phyloP scores from a whole-genome alignment of 2,113 vertebrate genomes.

The Rattus rattus region DNA sequence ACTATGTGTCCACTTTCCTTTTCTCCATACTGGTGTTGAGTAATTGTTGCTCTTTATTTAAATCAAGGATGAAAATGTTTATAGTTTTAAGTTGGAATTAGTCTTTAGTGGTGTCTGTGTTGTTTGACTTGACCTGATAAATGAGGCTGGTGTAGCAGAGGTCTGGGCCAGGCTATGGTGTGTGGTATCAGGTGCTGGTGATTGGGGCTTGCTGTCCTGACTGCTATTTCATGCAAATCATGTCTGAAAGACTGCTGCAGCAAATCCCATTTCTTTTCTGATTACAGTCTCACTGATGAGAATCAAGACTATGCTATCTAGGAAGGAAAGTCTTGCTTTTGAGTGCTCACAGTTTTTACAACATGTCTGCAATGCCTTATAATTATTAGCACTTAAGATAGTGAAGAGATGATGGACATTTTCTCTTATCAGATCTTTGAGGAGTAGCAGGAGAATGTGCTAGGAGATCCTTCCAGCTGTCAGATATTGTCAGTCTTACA shows the following conservation, averaged over 20 bases:
- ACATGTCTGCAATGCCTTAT: conserved; percentile 81
- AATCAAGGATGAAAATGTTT: conserved; percentile 63
- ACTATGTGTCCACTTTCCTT: not conserved
- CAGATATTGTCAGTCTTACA: conserved; percentile 88
- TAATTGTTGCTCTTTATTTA: not conserved
- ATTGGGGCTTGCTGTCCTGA: conserved; percentile 89
- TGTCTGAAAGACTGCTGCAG: conserved; percentile 88
- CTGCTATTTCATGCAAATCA: conserved; percentile 93
- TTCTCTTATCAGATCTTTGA: conserved; percentile 84
- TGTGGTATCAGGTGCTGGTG: conserved; percentile 91
- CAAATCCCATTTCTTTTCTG: conserved; percentile 88
- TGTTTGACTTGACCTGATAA: conserved; percentile 73
- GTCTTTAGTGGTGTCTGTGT: conserved; percentile 70
- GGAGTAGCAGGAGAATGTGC: conserved; percentile 81
- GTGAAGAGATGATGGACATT: conserved; percentile 79
- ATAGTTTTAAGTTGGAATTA: conserved; percentile 63
- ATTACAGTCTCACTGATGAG: conserved; percentile 86
- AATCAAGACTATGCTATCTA: conserved; percentile 77
- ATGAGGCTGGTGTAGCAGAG: conserved; percentile 75
- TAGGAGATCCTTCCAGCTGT: conserved; percentile 88
- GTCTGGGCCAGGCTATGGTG: conserved; percentile 69
- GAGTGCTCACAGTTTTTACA: conserved; percentile 81
- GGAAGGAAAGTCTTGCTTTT: conserved; percentile 74
- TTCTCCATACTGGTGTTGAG: not conserved
- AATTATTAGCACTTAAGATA: conserved; percentile 82